phyloP scores from a whole-genome alignment of 1,140 invertebrate genomes.

The Fopius arisanus region DNA sequence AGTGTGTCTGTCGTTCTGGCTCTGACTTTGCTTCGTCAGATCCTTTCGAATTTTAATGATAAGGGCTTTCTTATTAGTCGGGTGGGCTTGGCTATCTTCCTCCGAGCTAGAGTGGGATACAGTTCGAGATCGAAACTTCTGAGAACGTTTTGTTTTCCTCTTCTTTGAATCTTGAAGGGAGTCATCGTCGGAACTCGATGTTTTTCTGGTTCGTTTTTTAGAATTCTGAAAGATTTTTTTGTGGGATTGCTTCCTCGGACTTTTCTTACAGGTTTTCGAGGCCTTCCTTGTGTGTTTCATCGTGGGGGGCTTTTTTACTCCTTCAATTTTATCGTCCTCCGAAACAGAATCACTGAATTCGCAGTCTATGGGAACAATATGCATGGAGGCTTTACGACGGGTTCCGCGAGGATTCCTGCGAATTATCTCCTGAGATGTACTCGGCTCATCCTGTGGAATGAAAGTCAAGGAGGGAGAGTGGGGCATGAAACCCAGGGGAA shows the following conservation, averaged over 20 bases:
- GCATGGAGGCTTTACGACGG: neutral
- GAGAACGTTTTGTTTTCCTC: neutral
- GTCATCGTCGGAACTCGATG: neutral
- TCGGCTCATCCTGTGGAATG: neutral
- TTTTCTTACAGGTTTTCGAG: neutral
- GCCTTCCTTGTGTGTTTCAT: neutral
- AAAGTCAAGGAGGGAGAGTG: neutral
- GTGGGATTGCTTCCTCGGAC: neutral
- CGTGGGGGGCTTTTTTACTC: neutral
- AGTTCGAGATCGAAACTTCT: neutral
- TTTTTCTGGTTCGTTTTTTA: neutral
- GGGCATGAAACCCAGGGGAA: neutral
- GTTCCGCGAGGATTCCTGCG: neutral
- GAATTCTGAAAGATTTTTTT: neutral
- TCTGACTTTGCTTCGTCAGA: neutral
- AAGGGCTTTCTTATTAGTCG: neutral
- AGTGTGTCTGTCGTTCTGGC: neutral
- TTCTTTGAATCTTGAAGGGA: neutral
- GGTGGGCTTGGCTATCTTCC: neutral
- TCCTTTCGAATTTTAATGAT: constrained; percentile 2
- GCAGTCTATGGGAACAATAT: neutral
- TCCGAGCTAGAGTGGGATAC: neutral
- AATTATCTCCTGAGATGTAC: neutral
- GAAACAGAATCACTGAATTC: neutral
- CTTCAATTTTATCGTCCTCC: neutral